Conservation (phyloP, 2,888 invertebrate genomes). For the Spodoptera exigua region DNA sequence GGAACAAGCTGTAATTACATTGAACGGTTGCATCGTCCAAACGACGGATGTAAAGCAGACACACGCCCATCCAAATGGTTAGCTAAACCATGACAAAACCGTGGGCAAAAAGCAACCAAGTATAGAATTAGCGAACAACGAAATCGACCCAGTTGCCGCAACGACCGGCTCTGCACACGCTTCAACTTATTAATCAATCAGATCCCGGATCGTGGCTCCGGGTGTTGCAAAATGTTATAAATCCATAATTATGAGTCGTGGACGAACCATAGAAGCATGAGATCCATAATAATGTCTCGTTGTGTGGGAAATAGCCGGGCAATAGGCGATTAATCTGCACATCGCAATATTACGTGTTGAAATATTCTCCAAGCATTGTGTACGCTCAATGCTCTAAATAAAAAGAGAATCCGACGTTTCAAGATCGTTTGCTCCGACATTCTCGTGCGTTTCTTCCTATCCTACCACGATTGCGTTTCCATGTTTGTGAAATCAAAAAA, state of each 20-base stretch:
- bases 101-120: constrained; percentile 56
- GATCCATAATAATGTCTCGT: constrained; percentile 69
- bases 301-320: constrained; percentile 74
- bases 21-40: constrained; percentile 49
- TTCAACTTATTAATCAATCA: constrained; percentile 75
- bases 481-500: constrained; percentile 69
- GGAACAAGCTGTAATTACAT: constrained; percentile 22
- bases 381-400: constrained; percentile 51
- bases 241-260: constrained; percentile 66
- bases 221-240: constrained; percentile 71
- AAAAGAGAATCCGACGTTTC: constrained; percentile 39
- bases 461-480: constrained; percentile 67
- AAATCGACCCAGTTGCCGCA: constrained; percentile 74
- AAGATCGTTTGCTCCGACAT: constrained; percentile 61
- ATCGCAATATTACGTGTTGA: constrained; percentile 71
- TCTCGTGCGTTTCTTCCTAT: constrained; percentile 58
- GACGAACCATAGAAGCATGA: constrained; percentile 66
- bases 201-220: constrained; percentile 69
- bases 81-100: constrained; percentile 51
- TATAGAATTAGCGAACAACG: constrained; percentile 66
- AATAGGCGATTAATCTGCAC: constrained; percentile 66
- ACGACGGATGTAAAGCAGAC: constrained; percentile 57
- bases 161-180: constrained; percentile 60
- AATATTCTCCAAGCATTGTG: constrained; percentile 62
- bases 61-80: constrained; percentile 55